Conservation (phyloP, 2,888 invertebrate genomes). For the Myopa tessellatipennis region DNA sequence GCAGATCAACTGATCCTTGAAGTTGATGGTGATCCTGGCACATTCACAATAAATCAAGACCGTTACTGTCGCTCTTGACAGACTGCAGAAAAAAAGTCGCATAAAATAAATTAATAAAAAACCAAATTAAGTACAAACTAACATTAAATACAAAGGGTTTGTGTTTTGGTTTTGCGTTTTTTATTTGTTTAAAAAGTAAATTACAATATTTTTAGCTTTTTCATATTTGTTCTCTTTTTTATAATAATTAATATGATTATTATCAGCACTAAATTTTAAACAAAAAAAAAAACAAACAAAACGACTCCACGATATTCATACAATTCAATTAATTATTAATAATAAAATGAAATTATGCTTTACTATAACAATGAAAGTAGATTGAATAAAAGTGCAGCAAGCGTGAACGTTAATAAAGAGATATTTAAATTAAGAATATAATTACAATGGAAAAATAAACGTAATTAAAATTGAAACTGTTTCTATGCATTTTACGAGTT, state of each 20-base stretch:
- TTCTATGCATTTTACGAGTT: background rate
- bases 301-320: constrained; percentile 25
- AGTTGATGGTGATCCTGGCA: too few relatives aligned
- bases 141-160: constrained; percentile 22
- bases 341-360: constrained; percentile 9
- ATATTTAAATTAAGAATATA: background rate
- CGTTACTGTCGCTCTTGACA: too few relatives aligned
- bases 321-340: constrained; percentile 19
- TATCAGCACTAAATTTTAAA: constrained; percentile 10
- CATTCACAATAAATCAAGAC: too few relatives aligned
- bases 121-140: background rate
- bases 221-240: background rate
- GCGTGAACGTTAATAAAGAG: background rate
- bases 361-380: background rate
- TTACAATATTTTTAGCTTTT: constrained; percentile 16
- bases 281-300: background rate
- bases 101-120: too few relatives aligned
- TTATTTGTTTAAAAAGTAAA: constrained; percentile 24
- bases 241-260: background rate
- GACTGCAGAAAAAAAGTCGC: too few relatives aligned
- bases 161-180: constrained; percentile 20
- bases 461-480: background rate
- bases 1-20: too few relatives aligned
- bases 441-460: background rate
- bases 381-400: constrained; percentile 5